Evolutionary conservation across 2,888 invertebrate species (phyloP).

Genomic region (Druceiella hillmani): DNA sequence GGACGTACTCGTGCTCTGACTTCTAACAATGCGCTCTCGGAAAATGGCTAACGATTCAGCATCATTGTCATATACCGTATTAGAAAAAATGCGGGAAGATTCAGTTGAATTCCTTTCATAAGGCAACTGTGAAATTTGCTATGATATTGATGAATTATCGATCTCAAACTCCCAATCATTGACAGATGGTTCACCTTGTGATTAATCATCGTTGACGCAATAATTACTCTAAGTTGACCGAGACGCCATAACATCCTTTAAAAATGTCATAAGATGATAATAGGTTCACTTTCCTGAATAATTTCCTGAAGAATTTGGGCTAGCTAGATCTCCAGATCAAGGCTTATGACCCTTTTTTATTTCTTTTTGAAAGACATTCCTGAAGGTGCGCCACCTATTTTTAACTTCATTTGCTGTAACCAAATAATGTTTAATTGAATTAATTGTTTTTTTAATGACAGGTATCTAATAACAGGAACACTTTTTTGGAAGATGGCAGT

Average conservation of each 20-base stretch:
- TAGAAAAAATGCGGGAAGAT: too few relatives aligned
- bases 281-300: constrained; percentile 15
- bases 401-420: too few relatives aligned
- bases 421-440: constrained; percentile 8
- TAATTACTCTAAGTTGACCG: constrained; percentile 14
- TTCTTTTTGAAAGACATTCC: too few relatives aligned
- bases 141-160: too few relatives aligned
- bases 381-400: too few relatives aligned
- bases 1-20: constrained; percentile 10
- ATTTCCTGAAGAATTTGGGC: constrained; percentile 16
- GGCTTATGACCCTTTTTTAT: too few relatives aligned
- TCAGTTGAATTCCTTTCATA: too few relatives aligned
- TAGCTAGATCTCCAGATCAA: constrained; percentile 22
- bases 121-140: too few relatives aligned
- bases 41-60: not conserved
- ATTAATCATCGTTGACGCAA: constrained; percentile 12
- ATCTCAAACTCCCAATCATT: too few relatives aligned
- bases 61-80: not conserved
- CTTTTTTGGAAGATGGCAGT: too few relatives aligned
- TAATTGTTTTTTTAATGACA: too few relatives aligned
- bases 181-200: constrained; percentile 10
- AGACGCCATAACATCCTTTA: constrained; percentile 16
- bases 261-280: constrained; percentile 5
- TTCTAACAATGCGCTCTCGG: constrained; percentile 6
- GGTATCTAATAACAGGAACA: too few relatives aligned